These are phyloP conservation scores for Anodontia alba DNA, from an alignment of 2,888 invertebrate genomes.

Conservation along the genomic window DNA sequence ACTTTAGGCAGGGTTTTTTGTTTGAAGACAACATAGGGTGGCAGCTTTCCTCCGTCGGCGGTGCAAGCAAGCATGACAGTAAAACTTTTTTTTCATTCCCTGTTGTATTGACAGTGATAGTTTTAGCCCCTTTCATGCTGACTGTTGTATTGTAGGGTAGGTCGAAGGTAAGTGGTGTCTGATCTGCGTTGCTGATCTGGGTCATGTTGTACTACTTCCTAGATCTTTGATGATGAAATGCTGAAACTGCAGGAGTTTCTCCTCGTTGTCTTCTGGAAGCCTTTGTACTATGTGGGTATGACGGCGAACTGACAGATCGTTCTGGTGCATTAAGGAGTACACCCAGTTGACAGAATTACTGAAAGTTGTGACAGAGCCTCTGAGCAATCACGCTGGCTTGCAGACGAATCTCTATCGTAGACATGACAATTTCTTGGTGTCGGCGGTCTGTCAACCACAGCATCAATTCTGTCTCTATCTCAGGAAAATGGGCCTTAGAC, in stretches of 20 bases:
- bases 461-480: not conserved
- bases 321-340: constrained; percentile 3
- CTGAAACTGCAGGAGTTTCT: constrained; percentile 21
- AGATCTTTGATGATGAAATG: constrained; percentile 2
- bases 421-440: not conserved
- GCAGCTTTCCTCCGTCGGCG: constrained; percentile 39
- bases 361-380: not conserved
- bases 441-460: not conserved
- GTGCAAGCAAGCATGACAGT: constrained; percentile 33
- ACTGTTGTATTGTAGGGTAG: constrained; percentile 29
- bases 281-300: constrained; percentile 35
- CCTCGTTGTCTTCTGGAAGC: constrained; percentile 38
- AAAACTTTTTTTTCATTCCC: constrained; percentile 42
- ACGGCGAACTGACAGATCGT: constrained; percentile 32
- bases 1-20: constrained; percentile 28
- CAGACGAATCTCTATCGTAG: not conserved
- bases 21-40: constrained; percentile 36
- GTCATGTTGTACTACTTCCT: not conserved
- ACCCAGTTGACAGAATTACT: constrained; percentile 19
- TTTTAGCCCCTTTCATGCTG: constrained; percentile 2
- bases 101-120: constrained; percentile 27
- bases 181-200: constrained; percentile 45
- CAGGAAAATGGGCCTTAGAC: not conserved
- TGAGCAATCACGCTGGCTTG: not conserved
- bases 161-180: constrained; percentile 44